Evolutionary conservation across 2,888 invertebrate species (phyloP).

Genomic region (Lymantria monacha): DNA sequence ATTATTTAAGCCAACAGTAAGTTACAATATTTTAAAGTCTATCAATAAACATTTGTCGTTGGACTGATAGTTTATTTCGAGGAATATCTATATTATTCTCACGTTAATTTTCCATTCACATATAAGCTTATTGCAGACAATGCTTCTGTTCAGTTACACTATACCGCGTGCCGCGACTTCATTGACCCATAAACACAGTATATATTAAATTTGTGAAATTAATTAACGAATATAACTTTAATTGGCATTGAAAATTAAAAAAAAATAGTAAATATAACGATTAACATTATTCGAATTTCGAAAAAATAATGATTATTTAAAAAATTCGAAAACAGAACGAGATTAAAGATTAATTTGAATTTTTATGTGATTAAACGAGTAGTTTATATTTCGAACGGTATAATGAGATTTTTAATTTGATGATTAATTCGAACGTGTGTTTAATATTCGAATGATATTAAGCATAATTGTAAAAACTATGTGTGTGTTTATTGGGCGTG

Average conservation of each 20-base stretch:
- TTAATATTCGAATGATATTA: conserved; percentile 1
- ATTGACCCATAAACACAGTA: conserved; percentile 57
- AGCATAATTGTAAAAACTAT: conserved; percentile 10
- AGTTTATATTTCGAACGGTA: conserved; percentile 14
- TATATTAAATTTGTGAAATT: conserved; percentile 12
- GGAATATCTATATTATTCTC: conserved; percentile 51
- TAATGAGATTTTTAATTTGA: not conserved
- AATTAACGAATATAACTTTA: conserved; percentile 8
- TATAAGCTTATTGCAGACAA: conserved; percentile 76
- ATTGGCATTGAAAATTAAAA: not conserved
- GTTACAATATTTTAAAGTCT: no score
- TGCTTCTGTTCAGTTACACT: conserved; percentile 69
- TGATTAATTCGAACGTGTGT: not conserved
- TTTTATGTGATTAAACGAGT: not conserved
- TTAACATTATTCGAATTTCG: conserved; percentile 3
- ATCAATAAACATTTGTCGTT: no score
- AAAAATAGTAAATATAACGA: conserved; percentile 1
- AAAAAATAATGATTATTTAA: not conserved
- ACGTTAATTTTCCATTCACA: conserved; percentile 59
- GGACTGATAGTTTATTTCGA: not conserved
- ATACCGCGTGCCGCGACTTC: conserved; percentile 61
- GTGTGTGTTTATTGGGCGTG: conserved; percentile 14
- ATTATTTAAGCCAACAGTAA: no score
- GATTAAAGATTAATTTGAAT: not conserved
- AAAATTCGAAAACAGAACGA: not conserved